Percentiles rank a stretch among this genome's conserved stretches.
These are phyloP conservation scores for Diarsia brunnea DNA, from an alignment of 2,888 invertebrate species.

Conservation along the genomic window DNA sequence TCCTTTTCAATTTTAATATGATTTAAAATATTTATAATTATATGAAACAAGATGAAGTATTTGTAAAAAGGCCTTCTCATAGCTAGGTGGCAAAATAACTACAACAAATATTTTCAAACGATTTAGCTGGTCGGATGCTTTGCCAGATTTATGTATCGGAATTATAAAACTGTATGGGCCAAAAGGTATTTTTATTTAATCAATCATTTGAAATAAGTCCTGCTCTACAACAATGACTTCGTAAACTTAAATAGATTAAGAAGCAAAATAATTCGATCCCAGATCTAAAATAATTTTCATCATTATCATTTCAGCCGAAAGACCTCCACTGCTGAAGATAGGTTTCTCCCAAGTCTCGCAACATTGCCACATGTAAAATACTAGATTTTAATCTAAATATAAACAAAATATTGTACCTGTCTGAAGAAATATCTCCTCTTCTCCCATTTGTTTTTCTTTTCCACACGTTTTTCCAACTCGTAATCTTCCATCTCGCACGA, in stretches of 20 bases:
- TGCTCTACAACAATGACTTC: not conserved
- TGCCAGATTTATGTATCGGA: not conserved
- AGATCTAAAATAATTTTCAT: not conserved
- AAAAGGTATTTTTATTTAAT: not conserved
- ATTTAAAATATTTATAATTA: not conserved
- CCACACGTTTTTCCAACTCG: conserved; percentile 26
- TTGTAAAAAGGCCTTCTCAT: not conserved
- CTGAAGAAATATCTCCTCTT: conserved; percentile 36
- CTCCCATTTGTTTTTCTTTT: conserved; percentile 32
- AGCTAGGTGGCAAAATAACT: not conserved
- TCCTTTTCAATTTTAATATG: not conserved
- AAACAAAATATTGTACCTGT: conserved; percentile 26
- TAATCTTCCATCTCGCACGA: conserved; percentile 42
- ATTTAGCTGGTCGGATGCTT: not conserved
- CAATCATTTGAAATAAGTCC: not conserved
- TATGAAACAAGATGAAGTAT: not conserved
- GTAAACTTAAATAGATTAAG: not conserved
- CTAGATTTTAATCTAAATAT: too few relatives aligned
- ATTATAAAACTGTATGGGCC: not conserved
- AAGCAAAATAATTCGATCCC: not conserved
- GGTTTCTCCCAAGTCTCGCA: too few relatives aligned
- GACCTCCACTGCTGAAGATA: too few relatives aligned
- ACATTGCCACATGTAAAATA: too few relatives aligned
- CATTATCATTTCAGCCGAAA: too few relatives aligned
- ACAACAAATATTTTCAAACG: not conserved